Evolutionary conservation across 1,140 invertebrate species (phyloP).

Genomic region (Aphaenogaster rudis): DNA sequence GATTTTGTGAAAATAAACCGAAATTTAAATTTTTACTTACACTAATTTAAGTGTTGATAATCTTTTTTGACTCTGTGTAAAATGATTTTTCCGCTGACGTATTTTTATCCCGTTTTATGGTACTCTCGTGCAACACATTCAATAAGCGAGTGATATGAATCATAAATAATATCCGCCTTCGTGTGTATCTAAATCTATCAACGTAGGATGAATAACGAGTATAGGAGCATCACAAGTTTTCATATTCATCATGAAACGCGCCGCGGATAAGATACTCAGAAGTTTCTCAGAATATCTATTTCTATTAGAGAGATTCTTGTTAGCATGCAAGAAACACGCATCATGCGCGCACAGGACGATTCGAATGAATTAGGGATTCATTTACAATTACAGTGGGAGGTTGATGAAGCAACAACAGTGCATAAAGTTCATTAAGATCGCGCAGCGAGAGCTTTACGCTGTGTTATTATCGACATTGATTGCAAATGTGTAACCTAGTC

Average conservation of each 20-base stretch:
- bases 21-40: neutral
- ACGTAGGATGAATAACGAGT: slow-evolving; percentile 41
- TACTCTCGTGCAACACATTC: neutral
- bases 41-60: neutral
- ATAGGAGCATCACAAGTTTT: slow-evolving; percentile 35
- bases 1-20: neutral
- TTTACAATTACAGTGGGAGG: slow-evolving; percentile 75
- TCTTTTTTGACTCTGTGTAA: neutral
- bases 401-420: slow-evolving; percentile 76
- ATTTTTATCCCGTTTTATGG: neutral
- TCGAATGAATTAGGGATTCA: slow-evolving; percentile 70
- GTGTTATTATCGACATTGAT: slow-evolving; percentile 74
- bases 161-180: slow-evolving; percentile 18
- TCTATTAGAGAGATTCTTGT: slow-evolving; percentile 62
- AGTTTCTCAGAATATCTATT: slow-evolving; percentile 52
- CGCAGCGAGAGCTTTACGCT: slow-evolving; percentile 53
- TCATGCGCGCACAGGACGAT: slow-evolving; percentile 8
- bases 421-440: slow-evolving; percentile 74
- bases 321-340: slow-evolving; percentile 53
- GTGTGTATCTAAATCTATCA: slow-evolving; percentile 8
- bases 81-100: neutral
- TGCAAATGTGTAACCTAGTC: slow-evolving; percentile 74
- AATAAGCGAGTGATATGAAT: neutral
- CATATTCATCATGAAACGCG: slow-evolving; percentile 29
- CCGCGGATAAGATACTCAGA: neutral